Conservation (phyloP, 2,113 vertebrate genomes). For the Dromas ardeola region DNA sequence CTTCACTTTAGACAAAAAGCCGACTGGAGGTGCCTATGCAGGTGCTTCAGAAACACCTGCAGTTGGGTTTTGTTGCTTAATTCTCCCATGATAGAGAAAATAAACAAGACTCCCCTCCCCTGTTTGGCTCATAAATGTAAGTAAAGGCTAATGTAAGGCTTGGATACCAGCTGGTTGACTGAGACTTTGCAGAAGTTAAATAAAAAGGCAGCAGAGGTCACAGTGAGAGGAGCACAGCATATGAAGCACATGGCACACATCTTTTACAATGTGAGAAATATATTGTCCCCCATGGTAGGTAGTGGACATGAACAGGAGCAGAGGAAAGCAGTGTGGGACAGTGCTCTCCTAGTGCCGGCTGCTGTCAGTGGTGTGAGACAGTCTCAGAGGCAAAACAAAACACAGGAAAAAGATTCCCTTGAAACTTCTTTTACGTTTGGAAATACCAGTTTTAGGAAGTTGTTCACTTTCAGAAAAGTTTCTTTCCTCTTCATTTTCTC, state of each 20-base stretch:
- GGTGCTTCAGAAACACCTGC: background rate
- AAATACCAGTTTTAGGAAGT: background rate
- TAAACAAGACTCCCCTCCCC: background rate
- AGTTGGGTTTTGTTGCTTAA: background rate
- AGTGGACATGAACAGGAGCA: background rate
- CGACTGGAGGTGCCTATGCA: background rate
- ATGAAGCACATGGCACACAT: rapidly evolving
- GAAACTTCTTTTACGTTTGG: background rate
- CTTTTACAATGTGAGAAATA: background rate
- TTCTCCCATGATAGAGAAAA: background rate
- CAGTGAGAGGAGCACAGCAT: background rate
- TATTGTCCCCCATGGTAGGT: background rate
- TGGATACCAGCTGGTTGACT: background rate
- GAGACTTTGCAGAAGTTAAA: background rate
- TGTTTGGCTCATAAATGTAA: background rate
- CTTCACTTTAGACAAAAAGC: background rate
- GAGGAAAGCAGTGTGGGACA: background rate
- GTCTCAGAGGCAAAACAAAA: background rate
- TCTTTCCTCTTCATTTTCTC: background rate
- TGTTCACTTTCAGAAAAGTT: background rate
- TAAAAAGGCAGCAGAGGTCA: background rate
- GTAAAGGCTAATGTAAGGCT: background rate
- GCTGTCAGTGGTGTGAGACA: background rate
- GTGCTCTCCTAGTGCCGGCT: background rate
- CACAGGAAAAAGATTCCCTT: background rate